Evolutionary conservation across 2,113 vertebrate genomes (phyloP), one percentile per base, ranked within the genome.

Genomic region (Euleptes europaea): DNA sequence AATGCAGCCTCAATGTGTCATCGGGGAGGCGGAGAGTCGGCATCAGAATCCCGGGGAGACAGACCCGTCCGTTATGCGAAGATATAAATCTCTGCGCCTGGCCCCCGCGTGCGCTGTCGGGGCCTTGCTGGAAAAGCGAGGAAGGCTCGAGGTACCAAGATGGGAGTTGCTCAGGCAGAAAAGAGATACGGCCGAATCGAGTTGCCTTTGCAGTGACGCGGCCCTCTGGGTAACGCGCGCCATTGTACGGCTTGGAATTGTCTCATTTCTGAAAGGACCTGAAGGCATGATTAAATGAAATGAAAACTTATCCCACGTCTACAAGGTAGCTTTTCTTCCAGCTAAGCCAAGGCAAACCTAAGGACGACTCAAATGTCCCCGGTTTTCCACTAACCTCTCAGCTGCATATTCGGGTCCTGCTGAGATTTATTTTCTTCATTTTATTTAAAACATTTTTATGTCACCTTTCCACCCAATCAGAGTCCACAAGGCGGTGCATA

Each of bases 21-120:
- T 67, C 23, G 3, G 63, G 73, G 83, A 84, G 14, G 33, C 83
- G 31, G 63, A 69, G 65, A 84, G 49, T 33, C 49, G 63, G 6
- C 83, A 54, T 51, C 73, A n/a, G 65, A n/a, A 54, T 77, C 73
- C 73, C 63, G 33, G 40, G 7, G 83, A 84, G 73, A 77, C 71
- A 69, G 73, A 49, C 5, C 83, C 76, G 63, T 66, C 82, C 72
- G 49, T 84, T 67, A 77, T 38, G 73, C 28, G 42, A 65, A 1
- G 3, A 19, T 51, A 76, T 69, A 69, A 77, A 84, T 84, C 72
- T 40, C 31, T 11, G n/a, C 2, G 33, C 3, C 11, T 28, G 2
- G 17, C 65, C 26, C 63, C 73, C 31, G 4, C 66, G 82, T 66
- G n/a, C 38, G 35, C 35, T n/a, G 23, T 42, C n/a, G 19, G 28